Conservation (phyloP, 1,140 invertebrate genomes). For the Drosophila rufa region DNA sequence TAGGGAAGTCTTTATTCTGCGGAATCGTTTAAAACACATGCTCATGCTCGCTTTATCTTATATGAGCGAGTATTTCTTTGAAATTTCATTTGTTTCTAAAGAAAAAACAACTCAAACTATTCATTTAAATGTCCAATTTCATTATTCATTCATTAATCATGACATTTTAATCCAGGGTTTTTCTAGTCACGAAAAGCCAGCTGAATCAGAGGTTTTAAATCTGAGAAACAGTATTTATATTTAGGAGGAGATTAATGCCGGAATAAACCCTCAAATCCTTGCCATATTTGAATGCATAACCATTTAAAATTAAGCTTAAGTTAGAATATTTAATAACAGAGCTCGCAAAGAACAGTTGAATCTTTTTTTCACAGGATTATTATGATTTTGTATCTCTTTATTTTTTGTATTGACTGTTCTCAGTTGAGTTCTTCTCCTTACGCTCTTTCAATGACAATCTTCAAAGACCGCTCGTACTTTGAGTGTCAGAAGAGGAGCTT, state of each 20-base stretch:
- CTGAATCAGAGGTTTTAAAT: conserved; percentile 3
- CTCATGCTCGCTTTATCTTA: too few species aligned
- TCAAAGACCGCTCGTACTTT: too few species aligned
- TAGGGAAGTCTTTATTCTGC: too few species aligned
- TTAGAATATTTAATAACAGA: not conserved
- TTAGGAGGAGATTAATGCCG: not conserved
- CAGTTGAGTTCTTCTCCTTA: too few species aligned
- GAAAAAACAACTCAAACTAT: not conserved
- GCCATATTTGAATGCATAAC: not conserved
- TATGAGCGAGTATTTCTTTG: too few species aligned
- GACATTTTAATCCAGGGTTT: not conserved
- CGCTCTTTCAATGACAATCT: too few species aligned
- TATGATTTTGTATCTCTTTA: too few species aligned
- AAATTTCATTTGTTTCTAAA: not conserved
- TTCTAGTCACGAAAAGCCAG: not conserved
- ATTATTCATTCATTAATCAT: not conserved
- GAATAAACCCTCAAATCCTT: not conserved
- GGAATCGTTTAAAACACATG: not conserved
- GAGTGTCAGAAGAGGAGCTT: too few species aligned
- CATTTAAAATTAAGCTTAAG: not conserved
- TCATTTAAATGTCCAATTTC: not conserved
- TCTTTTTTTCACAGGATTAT: not conserved
- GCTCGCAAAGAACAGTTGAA: not conserved
- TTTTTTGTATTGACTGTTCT: too few species aligned
- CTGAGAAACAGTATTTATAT: not conserved